A percentile compares a stretch with the other conserved stretches of the same genome.
Evolutionary conservation across 1,140 invertebrate genomes (phyloP).

Genomic region (Agrypnia vestita): DNA sequence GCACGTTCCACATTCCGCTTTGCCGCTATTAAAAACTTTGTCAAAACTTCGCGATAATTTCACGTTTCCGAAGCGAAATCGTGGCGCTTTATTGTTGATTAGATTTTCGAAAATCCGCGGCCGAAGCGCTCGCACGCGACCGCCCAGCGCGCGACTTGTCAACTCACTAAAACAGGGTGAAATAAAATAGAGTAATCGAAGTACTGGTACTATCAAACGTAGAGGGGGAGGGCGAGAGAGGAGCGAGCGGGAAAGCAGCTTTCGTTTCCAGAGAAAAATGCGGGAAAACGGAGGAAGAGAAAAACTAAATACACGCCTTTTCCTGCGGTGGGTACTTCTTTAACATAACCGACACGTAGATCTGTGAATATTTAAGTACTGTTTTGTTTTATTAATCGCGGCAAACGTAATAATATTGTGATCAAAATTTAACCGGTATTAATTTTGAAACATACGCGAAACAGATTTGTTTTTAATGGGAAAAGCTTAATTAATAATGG

Average conservation of each 20-base stretch:
- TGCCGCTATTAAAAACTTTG: not conserved
- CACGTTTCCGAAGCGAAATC: not conserved
- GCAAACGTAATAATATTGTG: not conserved
- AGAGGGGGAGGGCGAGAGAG: not conserved
- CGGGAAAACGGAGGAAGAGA: conserved; percentile 8
- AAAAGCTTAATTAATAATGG: no score
- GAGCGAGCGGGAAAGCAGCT: not conserved
- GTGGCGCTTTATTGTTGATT: not conserved
- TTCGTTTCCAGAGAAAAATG: not conserved
- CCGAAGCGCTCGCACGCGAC: not conserved
- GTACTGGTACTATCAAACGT: not conserved
- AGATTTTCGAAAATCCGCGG: no score
- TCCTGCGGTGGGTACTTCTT: not conserved
- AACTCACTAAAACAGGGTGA: conserved; percentile 29
- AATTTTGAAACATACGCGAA: no score
- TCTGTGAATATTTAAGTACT: conserved; percentile 19
- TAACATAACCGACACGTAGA: conserved; percentile 12
- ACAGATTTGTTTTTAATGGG: no score
- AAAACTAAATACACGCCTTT: not conserved
- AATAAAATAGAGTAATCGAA: conserved; percentile 21
- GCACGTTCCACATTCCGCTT: not conserved
- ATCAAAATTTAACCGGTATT: not conserved
- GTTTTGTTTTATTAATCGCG: conserved; percentile 5
- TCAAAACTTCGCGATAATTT: conserved; percentile 21
- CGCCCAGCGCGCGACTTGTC: not conserved